These are phyloP conservation scores for Alaudala cheleensis DNA, from an alignment of 2,113 vertebrate genomes.

Conservation along the genomic window DNA sequence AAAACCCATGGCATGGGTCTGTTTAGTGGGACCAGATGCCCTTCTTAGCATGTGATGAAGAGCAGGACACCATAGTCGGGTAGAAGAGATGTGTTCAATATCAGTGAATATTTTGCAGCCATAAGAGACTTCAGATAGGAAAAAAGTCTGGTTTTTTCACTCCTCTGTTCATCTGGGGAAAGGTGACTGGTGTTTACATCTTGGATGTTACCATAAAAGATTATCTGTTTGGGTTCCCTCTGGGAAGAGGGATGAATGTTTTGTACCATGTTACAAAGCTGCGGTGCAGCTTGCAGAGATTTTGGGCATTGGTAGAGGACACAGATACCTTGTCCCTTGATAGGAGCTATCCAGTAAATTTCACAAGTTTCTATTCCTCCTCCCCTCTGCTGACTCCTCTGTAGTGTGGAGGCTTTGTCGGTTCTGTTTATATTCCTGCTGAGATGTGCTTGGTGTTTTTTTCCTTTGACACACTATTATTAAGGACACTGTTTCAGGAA, in stretches of 20 bases:
- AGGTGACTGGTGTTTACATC: neutral
- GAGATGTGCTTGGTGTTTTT: neutral
- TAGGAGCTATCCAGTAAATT: neutral
- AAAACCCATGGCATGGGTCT: accelerated
- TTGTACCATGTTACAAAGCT: neutral
- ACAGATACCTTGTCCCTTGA: neutral
- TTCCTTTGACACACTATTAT: neutral
- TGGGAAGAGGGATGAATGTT: neutral
- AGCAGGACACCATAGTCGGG: neutral
- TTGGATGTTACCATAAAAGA: neutral
- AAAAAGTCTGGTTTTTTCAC: neutral
- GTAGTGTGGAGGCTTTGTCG: neutral
- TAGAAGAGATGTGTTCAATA: neutral
- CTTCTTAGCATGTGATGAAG: neutral
- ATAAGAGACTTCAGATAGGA: accelerated
- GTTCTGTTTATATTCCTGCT: neutral
- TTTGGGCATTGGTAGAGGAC: accelerated
- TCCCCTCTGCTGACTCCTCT: neutral
- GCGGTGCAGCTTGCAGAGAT: accelerated
- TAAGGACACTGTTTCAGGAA: neutral
- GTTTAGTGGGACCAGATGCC: accelerated
- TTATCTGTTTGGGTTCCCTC: neutral
- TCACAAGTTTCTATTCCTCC: neutral
- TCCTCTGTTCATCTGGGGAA: neutral
- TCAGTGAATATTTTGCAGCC: accelerated